Percentiles rank a stretch among this genome's conserved stretches.
phyloP scores from a whole-genome alignment of 2,888 invertebrate species.

The Drosophila niveifrons region DNA sequence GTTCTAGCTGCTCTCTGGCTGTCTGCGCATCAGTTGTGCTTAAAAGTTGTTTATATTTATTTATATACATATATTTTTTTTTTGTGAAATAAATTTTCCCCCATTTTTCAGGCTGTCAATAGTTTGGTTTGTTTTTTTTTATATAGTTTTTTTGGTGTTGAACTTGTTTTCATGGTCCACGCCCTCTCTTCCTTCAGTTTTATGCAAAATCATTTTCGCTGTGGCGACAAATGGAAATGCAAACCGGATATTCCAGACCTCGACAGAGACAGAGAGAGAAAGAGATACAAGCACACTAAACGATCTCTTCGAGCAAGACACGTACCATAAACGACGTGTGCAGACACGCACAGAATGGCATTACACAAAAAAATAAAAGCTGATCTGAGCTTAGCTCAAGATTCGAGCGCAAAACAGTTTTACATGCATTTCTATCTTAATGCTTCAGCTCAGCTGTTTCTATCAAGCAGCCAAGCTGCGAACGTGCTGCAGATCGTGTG shows the following conservation, averaged over 20 bases:
- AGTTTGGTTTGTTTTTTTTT: constrained; percentile 18
- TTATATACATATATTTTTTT: neutral
- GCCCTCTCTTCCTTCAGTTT: neutral
- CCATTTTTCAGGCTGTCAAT: constrained; percentile 65
- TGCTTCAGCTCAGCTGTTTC: constrained; percentile 15
- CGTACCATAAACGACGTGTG: constrained; percentile 45
- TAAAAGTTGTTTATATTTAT: neutral
- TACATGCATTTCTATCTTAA: constrained; percentile 35
- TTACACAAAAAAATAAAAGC: constrained; percentile 24
- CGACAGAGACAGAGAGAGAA: neutral
- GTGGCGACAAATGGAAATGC: constrained; percentile 38
- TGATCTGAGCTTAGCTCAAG: constrained; percentile 24
- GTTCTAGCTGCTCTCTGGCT: constrained; percentile 29
- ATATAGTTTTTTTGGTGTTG: constrained; percentile 12
- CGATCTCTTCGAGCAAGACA: constrained; percentile 37
- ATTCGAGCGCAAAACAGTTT: constrained; percentile 27
- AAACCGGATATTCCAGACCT: constrained; percentile 56
- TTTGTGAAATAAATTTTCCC: constrained; percentile 58
- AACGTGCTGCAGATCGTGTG: constrained; percentile 34
- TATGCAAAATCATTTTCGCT: constrained; percentile 25
- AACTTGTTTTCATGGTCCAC: constrained; percentile 38
- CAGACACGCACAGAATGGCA: constrained; percentile 37
- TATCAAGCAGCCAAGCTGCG: neutral
- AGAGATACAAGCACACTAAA: constrained; percentile 20
- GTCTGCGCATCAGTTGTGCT: constrained; percentile 20